Base-by-base conservation (phyloP, 53 echinoderm and acorn worm species). In the Astropecten irregularis region DNA sequence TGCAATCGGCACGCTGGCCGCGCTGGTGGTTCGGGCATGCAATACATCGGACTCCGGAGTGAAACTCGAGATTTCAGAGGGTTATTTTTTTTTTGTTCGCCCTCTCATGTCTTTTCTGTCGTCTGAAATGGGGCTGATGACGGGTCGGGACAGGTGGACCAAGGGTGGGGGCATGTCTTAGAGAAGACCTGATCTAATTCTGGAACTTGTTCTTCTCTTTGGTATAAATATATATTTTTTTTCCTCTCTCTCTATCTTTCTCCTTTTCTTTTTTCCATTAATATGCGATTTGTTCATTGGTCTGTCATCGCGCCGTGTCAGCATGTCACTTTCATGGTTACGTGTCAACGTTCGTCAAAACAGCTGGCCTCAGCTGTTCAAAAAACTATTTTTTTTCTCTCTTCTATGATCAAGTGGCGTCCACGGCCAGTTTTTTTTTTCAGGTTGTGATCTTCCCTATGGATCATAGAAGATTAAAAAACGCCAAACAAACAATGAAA, bases 271-370 rank as follows among this genome's bases (percentile, higher is more conserved):
- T 46, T 47, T 81, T 44, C 42, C 42, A 11, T n/a, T n/a, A n/a
- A n/a, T n/a, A n/a, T n/a, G n/a, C n/a, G 22, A 21, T 59, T 59
- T 18, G 32, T 23, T 33, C 59, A 47, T 71, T 49, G 40, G 49
- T 11, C 40, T 72, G 71, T 85, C 73, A 50, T 69, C 44, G 50
- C 39, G 54, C 36, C 33, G 44, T 64, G 35, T 28, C 25, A 23
- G 32, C 36, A 33, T 73, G 72, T 72, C 85, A 85, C 46, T 72
- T 46, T 63, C 85, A 85, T 85, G 85, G 85, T 32, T 73, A 73
- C 63, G 15, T 73, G 79, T 61, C 79, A 40, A 47, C 35, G 37
- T 31, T 38, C 79, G 21, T 27, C 19, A 8, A n/a, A 56, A 62
- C 79, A 79, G 79, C 79, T 79, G 79, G 7, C 10, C 1, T 27